These are phyloP conservation scores for Salmo trutta DNA, from an alignment of 2,797 vertebrate species.

Conservation along the genomic window DNA sequence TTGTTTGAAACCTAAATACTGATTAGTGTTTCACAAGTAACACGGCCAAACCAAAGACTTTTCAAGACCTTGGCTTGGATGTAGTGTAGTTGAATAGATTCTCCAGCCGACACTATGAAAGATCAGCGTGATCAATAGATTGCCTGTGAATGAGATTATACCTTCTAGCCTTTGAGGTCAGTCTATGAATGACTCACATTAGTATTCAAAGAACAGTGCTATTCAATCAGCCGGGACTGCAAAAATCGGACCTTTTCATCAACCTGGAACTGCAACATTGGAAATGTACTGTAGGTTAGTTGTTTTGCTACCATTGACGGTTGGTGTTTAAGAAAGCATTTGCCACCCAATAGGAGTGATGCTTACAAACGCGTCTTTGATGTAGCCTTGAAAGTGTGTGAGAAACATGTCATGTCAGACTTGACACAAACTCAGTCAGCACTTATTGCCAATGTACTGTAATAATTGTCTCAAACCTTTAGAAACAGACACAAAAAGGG, in stretches of 20 bases:
- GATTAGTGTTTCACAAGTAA: background rate
- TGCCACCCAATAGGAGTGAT: slow-evolving; percentile 30
- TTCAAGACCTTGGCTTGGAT: background rate
- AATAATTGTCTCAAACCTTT: background rate
- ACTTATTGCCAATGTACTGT: slow-evolving; percentile 23
- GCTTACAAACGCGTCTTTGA: slow-evolving; percentile 44
- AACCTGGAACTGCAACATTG: background rate
- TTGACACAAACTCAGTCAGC: slow-evolving; percentile 27
- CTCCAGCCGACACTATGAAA: background rate
- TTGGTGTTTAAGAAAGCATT: slow-evolving; percentile 44
- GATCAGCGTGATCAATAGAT: background rate
- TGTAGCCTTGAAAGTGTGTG: slow-evolving; percentile 26
- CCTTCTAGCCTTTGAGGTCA: slow-evolving; percentile 20
- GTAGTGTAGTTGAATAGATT: background rate
- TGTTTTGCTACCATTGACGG: slow-evolving; percentile 24
- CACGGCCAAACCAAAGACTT: background rate
- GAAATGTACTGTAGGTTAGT: no score
- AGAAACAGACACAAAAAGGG: background rate
- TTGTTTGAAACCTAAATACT: background rate
- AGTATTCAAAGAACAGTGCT: slow-evolving; percentile 33
- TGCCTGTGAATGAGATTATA: background rate
- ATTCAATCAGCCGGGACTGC: slow-evolving; percentile 47
- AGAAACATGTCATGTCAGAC: background rate
- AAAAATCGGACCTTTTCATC: slow-evolving; percentile 6
- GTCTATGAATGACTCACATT: slow-evolving; percentile 21